phyloP scores from a whole-genome alignment of 2,113 vertebrate genomes.

The Ploceus nigricollis region DNA sequence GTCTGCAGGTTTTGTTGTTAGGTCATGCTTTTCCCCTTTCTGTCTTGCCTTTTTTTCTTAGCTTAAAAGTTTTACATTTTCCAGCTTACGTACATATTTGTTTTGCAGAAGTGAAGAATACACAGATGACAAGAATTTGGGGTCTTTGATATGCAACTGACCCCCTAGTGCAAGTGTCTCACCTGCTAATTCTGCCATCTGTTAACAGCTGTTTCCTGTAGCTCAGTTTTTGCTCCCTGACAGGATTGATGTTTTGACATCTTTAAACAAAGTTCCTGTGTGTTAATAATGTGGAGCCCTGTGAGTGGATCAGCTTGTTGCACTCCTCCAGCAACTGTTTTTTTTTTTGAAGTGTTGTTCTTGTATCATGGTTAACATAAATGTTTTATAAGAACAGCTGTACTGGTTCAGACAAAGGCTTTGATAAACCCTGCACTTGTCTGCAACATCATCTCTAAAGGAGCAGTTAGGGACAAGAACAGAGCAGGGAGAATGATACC shows the following conservation, averaged over 20 bases:
- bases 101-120: not conserved
- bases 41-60: not conserved
- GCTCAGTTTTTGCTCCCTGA: not conserved
- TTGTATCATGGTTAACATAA: not conserved
- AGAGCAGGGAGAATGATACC: not conserved
- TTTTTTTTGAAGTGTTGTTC: not conserved
- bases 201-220: not conserved
- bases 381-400: slow-evolving; percentile 38
- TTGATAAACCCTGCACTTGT: not conserved
- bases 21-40: not conserved
- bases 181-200: not conserved
- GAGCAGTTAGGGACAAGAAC: not conserved
- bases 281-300: not conserved
- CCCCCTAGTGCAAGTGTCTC: not conserved
- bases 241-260: not conserved
- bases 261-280: not conserved
- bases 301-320: not conserved
- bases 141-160: not conserved
- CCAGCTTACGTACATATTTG: not conserved
- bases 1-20: not conserved
- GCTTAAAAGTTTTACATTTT: not conserved
- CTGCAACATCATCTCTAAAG: not conserved
- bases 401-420: slow-evolving; percentile 8
- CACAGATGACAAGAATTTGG: not conserved
- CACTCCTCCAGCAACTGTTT: not conserved